Evolutionary conservation across 2,113 vertebrate genomes (phyloP), one percentile per base, ranked within the genome.

Genomic region (Naja naja): DNA sequence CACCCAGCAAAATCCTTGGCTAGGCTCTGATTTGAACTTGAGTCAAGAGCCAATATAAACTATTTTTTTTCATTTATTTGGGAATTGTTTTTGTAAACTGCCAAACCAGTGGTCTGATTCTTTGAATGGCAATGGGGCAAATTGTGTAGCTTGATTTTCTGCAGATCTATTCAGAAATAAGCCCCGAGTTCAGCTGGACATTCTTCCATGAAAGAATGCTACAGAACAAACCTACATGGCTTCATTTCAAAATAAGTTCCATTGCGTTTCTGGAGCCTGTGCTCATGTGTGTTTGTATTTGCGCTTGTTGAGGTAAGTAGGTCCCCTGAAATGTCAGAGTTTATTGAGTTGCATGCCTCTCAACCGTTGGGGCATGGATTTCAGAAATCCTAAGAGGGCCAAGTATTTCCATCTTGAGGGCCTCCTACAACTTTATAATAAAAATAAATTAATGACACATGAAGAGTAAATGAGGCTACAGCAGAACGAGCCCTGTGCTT

Each of bases 1-100:
- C 69, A 89, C 30, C 52, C 53, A 92, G 43, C 39, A 85, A 56
- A 90, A 90, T 52, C 88, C 53, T 90, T 90, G 92, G 88, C 88
- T 39, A 5, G 49, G 22, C 8, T 85, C 6, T 89, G 74, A 86
- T 89, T 47, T 86, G 43, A 92, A 92, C 23, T 45, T 60, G 87
- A 88, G 58, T 92, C 86, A 87, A 45, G 90, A 92, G 87, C 34
- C 52, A 89, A 52, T 23, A 2, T 81, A 53, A 53, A 52, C 87
- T 92, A 0, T 54, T 53, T 64, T 52, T 56, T 30, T 49, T 25
- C 14, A 89, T 89, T 89, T 89, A 92, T 89, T 92, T 60, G 49
- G 45, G 74, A 7, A 22, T 81, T 81, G 74, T 39, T 81, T 43
- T 81, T 81, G 74, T 81, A 52, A 45, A 49, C 52, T 89, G 64